Evolutionary conservation across 2,888 invertebrate genomes (phyloP).

Genomic region (Pristionchus fissidentatus): DNA sequence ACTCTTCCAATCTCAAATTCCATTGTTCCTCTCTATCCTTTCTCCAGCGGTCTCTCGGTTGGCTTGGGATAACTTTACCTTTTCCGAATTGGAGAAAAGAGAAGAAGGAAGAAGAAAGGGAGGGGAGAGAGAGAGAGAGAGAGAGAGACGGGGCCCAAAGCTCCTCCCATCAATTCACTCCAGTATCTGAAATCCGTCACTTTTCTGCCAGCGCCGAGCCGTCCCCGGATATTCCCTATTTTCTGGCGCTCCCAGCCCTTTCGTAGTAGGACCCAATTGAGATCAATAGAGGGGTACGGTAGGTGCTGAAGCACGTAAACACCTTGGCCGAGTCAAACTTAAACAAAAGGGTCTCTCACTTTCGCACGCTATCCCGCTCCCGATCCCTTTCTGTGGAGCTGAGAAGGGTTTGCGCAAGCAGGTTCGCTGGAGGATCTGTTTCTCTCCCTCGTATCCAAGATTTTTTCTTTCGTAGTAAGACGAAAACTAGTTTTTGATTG

Average conservation of each 20-base stretch:
- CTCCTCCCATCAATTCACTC: background rate
- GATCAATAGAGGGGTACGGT: background rate
- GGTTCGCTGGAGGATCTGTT: too few relatives aligned
- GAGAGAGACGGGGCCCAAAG: background rate
- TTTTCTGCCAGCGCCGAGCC: background rate
- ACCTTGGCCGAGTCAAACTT: too few relatives aligned
- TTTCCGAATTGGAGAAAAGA: background rate
- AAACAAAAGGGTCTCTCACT: too few relatives aligned
- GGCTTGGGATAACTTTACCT: background rate
- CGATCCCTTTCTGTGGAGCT: too few relatives aligned
- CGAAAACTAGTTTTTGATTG: too few relatives aligned
- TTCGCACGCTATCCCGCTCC: too few relatives aligned
- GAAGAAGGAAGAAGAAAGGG: background rate
- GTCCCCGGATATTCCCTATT: slow-evolving; percentile 24
- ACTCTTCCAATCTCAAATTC: background rate
- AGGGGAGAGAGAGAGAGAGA: slow-evolving; percentile 5
- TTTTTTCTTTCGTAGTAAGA: too few relatives aligned
- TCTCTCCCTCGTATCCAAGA: too few relatives aligned
- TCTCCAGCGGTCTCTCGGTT: background rate
- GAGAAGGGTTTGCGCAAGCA: too few relatives aligned
- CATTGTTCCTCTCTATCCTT: slow-evolving; percentile 21
- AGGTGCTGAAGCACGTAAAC: background rate
- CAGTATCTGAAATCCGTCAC: slow-evolving; percentile 22
- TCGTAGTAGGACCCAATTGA: too few relatives aligned
- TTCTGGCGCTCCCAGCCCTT: background rate